Evolutionary conservation across 2,113 vertebrate species (phyloP).

Genomic region (Hemicordylus capensis): DNA sequence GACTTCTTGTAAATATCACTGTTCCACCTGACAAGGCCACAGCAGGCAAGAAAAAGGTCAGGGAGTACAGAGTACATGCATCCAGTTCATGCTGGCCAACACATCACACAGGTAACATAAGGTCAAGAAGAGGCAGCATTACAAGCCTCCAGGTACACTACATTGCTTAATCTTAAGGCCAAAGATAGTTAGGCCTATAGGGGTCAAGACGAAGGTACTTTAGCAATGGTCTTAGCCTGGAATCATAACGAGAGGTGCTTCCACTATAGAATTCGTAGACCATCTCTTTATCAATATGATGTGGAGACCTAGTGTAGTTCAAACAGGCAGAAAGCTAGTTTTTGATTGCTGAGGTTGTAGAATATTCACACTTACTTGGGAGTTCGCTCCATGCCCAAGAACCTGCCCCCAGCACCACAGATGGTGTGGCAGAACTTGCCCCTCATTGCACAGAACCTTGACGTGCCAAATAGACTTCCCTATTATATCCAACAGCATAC

Average conservation of each 20-base stretch:
- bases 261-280: too few species aligned
- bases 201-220: not conserved
- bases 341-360: not conserved
- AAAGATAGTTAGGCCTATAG: not conserved
- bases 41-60: not conserved
- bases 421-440: too few species aligned
- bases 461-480: too few species aligned
- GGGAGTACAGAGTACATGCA: not conserved
- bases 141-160: not conserved
- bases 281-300: too few species aligned
- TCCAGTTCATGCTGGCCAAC: not conserved
- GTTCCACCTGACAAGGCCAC: not conserved
- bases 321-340: not conserved
- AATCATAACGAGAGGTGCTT: too few species aligned
- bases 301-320: not conserved
- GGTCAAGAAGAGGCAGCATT: not conserved
- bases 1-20: not conserved
- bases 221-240: slow-evolving; percentile 20
- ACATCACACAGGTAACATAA: not conserved
- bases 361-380: too few species aligned
- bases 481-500: too few species aligned
- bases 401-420: too few species aligned
- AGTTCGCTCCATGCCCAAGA: too few species aligned
- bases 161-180: not conserved
- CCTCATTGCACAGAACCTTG: too few species aligned